These are phyloP conservation scores for Lacanobia oleracea DNA, from an alignment of 2,888 invertebrate genomes.

Conservation along the genomic window DNA sequence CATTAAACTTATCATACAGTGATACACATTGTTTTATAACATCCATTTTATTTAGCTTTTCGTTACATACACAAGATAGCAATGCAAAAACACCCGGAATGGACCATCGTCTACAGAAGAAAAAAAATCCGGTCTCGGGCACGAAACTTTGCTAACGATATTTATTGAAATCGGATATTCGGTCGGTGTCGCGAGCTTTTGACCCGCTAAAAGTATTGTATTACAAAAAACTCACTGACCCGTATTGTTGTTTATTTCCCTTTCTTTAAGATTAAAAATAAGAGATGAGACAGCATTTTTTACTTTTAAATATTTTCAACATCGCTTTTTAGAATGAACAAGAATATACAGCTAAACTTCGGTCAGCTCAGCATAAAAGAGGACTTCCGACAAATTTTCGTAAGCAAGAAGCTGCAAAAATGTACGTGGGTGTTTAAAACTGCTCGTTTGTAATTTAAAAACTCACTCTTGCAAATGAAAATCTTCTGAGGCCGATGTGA, in stretches of 20 bases:
- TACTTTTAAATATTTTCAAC: conserved; percentile 24
- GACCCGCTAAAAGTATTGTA: conserved; percentile 60
- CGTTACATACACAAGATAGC: background rate
- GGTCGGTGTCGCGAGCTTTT: conserved; percentile 56
- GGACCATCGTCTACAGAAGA: conserved; percentile 4
- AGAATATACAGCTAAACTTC: conserved; percentile 22
- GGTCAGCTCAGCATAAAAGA: conserved; percentile 7
- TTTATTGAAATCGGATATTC: conserved; percentile 65
- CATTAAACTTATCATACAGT: too few relatives aligned
- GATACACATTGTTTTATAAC: too few relatives aligned
- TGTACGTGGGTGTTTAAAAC: conserved; percentile 62
- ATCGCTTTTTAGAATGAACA: conserved; percentile 12
- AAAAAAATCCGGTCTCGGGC: conserved; percentile 27
- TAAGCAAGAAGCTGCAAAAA: conserved; percentile 42
- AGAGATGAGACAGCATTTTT: conserved; percentile 34
- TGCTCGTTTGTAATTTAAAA: conserved; percentile 78
- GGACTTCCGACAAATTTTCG: conserved; percentile 22
- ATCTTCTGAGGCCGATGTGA: conserved; percentile 78
- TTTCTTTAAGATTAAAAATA: conserved; percentile 55
- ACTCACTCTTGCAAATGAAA: conserved; percentile 80
- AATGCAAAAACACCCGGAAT: conserved; percentile 12
- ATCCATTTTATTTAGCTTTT: background rate
- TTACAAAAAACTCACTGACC: conserved; percentile 62
- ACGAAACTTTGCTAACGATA: conserved; percentile 61
- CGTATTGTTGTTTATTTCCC: conserved; percentile 54